Evolutionary conservation across 64 coral and sea anemone species (phyloP), one percentile per base, ranked within the genome.

Genomic region (Pachyseris speciosa): DNA sequence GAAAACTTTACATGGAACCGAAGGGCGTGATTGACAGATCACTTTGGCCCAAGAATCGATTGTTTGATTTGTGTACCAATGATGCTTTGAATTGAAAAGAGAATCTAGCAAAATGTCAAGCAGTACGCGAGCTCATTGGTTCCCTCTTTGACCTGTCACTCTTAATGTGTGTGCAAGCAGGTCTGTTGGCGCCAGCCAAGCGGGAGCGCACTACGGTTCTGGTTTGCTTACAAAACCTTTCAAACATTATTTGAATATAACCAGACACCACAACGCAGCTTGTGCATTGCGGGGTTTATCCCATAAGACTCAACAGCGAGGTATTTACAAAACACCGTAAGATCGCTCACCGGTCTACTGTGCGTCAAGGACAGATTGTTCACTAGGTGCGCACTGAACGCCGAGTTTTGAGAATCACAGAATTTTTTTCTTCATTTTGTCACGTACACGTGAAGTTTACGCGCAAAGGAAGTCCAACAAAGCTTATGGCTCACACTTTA

Each of bases 31-130:
- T 89, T 97, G 95, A 88, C 95, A 97, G 79, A 34, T 97, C 72
- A 78, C 84, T 89, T 83, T 90, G 44, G 86, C 40, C 33, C 88
- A 75, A 75, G 91, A 97, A 86, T 93, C 77, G 95, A 93, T 97
- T 93, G 95, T 97, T 93, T 93, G 83, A 93, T 90, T 93, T 97
- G 77, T 89, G 86, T 81, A 90, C 95, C 95, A 94, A 93, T 93
- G 86, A 93, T 93, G 86, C 78, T 85, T 78, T 86, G 84, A 89
- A 93, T 83, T 65, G 68, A 85, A 81, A 58, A 83, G 91, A 97
- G 91, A 94, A 94, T 72, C 69, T 36, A 84, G 60, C 73, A 88
- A 84, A 93, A 93, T 92, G 95, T 97, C 95, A 97, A 32, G 19
- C 22, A 48, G 45, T 44, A 50, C 71, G 66, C 74, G 66, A 55